Conservation (phyloP, 2,888 invertebrate genomes). For the Pecten maximus region DNA sequence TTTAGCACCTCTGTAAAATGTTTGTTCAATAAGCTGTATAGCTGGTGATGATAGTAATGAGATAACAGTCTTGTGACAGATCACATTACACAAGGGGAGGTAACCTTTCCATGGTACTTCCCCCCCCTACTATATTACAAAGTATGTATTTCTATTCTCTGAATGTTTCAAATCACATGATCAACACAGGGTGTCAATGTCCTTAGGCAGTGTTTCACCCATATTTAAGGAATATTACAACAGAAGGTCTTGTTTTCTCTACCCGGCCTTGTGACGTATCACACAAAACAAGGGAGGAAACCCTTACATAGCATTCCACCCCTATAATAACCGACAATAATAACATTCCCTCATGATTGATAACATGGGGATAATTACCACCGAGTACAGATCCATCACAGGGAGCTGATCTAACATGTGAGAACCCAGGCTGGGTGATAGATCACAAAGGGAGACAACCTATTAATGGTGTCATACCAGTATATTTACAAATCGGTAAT, state of each 20-base stretch:
- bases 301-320: not conserved
- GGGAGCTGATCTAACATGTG: not conserved
- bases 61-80: not conserved
- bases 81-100: conserved; percentile 2
- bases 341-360: not conserved
- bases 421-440: not conserved
- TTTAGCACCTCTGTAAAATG: too few species aligned
- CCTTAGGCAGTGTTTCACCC: not conserved
- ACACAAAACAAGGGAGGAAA: not conserved
- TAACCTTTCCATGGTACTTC: too few species aligned
- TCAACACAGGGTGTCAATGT: too few species aligned
- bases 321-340: not conserved
- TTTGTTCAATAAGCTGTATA: too few species aligned
- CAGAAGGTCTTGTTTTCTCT: not conserved
- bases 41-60: too few species aligned
- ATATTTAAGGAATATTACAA: not conserved
- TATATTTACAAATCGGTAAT: conserved; percentile 17
- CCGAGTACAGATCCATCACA: not conserved
- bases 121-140: too few species aligned
- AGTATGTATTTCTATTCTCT: too few species aligned
- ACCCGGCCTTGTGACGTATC: not conserved
- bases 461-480: conserved; percentile 3
- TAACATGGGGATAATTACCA: not conserved
- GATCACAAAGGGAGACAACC: conserved; percentile 24
- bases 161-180: too few species aligned